Base-by-base conservation (phyloP, 2,113 vertebrate genomes). In the Hylia prasina region DNA sequence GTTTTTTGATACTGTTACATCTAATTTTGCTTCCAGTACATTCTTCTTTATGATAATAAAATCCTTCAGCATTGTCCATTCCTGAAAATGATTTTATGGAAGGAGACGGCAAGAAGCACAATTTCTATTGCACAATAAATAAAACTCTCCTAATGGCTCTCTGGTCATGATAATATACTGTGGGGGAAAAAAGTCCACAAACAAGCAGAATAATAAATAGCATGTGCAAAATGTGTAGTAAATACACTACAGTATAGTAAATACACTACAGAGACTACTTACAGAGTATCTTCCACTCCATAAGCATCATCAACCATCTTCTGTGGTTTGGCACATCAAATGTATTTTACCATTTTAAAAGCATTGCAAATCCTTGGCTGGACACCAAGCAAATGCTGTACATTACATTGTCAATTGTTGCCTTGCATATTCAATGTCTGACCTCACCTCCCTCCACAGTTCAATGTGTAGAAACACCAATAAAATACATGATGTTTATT, bases 301-400 rank as follows among this genome's bases (percentile, higher is more conserved):
- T 86, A 83, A 83, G 68, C 90, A 94, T 79, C 95, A 82, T 76
- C 68, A 96, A 68, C 68, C 5, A 23, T 96, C 73, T 87, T 91
- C 93, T 94, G 90, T 95, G 96, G 95, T 97, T 94, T 97, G 96
- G 95, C 94, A 89, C 61, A 76, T 82, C 39, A 64, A 75, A 80
- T 92, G 82, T 87, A 79, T 45, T 89, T 89, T 78, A 53, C 83
- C 76, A 84, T 95, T 92, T 82, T 79, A 96, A 96, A 78, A 93
- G 71, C 70, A 81, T 57, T 92, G 77, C 78, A 91, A 66, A 90
- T 76, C 79, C 50, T 90, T 95, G 93, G 86, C 90, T 83, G 78
- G 60, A 92, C 68, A 93, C 83, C 90, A 93, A 83, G 70, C 10
- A 87, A 96, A 82, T 57, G 82, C 79, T 96, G 84, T 83, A 87